Conservation (phyloP, 2,113 vertebrate species). For the Pelodiscus sinensis region DNA sequence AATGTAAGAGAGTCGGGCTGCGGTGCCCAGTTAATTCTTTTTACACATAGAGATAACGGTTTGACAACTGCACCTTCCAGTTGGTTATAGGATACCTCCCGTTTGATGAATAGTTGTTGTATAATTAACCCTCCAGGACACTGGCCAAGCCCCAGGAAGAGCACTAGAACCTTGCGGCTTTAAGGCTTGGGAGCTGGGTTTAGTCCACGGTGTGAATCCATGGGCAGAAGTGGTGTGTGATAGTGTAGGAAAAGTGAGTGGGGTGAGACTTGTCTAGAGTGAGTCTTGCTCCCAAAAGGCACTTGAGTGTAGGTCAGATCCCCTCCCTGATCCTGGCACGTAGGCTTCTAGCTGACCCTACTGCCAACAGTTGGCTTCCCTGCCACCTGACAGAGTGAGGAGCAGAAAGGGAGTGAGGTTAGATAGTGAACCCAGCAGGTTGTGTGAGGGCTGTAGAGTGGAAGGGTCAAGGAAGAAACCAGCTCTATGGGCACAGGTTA, state of each 20-base stretch:
- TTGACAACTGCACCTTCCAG: conserved; percentile 39
- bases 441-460: neutral
- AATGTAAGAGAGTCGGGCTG: rapidly evolving
- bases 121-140: neutral
- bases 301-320: neutral
- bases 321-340: no score
- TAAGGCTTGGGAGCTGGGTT: neutral
- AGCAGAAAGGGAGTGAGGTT: neutral
- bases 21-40: conserved; percentile 34
- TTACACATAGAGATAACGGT: neutral
- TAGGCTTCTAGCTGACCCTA: neutral
- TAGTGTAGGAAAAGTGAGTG: neutral
- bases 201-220: neutral
- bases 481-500: neutral
- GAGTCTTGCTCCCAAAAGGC: neutral
- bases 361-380: neutral
- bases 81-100: neutral
- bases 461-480: neutral
- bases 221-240: rapidly evolving
- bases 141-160: neutral
- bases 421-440: neutral
- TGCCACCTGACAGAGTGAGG: neutral
- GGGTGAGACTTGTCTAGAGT: rapidly evolving
- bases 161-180: neutral
- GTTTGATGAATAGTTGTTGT: conserved; percentile 39